Conservation (phyloP, 2,797 vertebrate genomes). For the Poecilia picta region DNA sequence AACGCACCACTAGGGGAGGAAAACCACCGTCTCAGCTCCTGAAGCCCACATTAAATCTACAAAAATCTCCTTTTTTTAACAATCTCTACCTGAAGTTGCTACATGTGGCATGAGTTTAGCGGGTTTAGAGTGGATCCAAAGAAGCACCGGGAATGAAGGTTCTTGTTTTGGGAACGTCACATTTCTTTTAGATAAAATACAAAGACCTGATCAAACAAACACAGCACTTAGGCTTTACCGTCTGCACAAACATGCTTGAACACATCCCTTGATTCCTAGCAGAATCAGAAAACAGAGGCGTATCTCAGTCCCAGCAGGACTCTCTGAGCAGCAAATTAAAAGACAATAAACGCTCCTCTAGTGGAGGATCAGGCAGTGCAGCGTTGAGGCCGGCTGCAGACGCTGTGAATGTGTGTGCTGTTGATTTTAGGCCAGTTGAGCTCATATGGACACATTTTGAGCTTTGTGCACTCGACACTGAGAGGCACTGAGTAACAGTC, state of each 20-base stretch:
- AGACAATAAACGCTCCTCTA: conserved; percentile 15
- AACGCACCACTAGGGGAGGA: conserved; percentile 53
- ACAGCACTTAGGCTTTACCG: conserved; percentile 41
- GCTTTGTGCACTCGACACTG: conserved; percentile 53
- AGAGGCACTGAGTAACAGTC: conserved; percentile 39
- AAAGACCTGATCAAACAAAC: conserved; percentile 44
- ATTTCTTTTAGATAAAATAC: conserved; percentile 51
- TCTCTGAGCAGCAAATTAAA: conserved; percentile 29
- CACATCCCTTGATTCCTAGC: conserved; percentile 15
- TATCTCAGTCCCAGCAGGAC: not conserved
- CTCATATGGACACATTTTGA: conserved; percentile 18
- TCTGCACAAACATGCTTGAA: conserved; percentile 35
- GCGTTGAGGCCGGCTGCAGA: conserved; percentile 7
- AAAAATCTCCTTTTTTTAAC: not conserved
- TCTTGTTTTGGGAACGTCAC: conserved; percentile 32
- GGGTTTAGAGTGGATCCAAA: conserved; percentile 30
- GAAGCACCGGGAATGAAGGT: not conserved
- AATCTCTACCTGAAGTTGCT: conserved; percentile 1
- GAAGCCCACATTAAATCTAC: no score
- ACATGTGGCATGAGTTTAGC: not conserved
- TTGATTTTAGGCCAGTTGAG: conserved; percentile 11
- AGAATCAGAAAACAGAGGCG: not conserved
- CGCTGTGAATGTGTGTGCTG: conserved; percentile 44
- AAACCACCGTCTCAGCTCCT: conserved; percentile 11
- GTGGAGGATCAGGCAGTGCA: conserved; percentile 26